Conservation (phyloP, 2,113 vertebrate species). For the Nibea coibor region DNA sequence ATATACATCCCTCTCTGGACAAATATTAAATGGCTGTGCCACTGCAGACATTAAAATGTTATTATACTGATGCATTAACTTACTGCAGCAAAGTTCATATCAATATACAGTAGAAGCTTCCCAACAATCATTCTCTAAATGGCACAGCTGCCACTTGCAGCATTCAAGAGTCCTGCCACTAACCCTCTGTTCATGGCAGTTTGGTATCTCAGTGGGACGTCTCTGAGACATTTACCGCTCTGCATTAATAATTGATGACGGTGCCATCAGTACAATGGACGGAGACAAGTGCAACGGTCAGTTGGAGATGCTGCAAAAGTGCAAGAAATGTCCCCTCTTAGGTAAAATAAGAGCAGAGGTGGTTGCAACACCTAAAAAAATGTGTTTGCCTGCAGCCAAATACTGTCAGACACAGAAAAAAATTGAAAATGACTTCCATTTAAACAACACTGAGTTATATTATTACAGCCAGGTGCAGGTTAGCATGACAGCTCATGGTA, state of each 20-base stretch:
- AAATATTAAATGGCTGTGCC: conserved; percentile 80
- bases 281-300: conserved; percentile 64
- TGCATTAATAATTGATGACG: conserved; percentile 75
- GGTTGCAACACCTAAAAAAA: conserved; percentile 65
- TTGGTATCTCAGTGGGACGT: conserved; percentile 68
- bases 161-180: conserved; percentile 53
- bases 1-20: conserved; percentile 79
- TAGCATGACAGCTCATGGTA: conserved; percentile 61
- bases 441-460: conserved; percentile 74
- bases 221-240: conserved; percentile 68
- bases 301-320: conserved; percentile 61
- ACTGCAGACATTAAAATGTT: conserved; percentile 84
- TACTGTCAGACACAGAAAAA: conserved; percentile 68
- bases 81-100: conserved; percentile 71
- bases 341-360: conserved; percentile 53
- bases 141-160: conserved; percentile 53
- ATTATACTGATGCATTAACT: conserved; percentile 82
- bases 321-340: conserved; percentile 58
- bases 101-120: conserved; percentile 60
- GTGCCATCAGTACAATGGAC: conserved; percentile 68
- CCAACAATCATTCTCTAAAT: conserved; percentile 69
- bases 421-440: conserved; percentile 72
- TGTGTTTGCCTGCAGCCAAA: conserved; percentile 74
- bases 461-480: conserved; percentile 66
- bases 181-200: conserved; percentile 51